These are phyloP conservation scores for Corydoras sp. DNA, from an alignment of 2,113 vertebrate genomes.

Conservation along the genomic window DNA sequence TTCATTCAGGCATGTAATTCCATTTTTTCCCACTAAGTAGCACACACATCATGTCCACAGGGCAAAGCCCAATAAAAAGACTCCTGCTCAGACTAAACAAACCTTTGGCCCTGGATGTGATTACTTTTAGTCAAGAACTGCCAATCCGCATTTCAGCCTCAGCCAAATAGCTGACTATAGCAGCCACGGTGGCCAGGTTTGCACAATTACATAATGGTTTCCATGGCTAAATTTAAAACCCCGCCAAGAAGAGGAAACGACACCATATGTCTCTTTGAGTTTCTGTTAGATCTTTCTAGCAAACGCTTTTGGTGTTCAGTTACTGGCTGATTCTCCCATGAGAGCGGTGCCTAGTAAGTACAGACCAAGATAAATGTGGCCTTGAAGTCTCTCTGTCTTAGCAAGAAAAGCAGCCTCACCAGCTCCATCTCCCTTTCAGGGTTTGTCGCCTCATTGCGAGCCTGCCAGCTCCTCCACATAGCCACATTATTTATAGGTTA, in stretches of 20 bases:
- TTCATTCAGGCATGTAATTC: conserved; percentile 32
- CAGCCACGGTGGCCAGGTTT: background rate
- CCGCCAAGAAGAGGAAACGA: conserved; percentile 14
- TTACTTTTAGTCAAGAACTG: conserved; percentile 30
- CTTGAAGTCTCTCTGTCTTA: conserved; percentile 19
- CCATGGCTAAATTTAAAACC: conserved; percentile 22
- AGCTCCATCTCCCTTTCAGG: background rate
- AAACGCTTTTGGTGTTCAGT: conserved; percentile 18
- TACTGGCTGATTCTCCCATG: conserved; percentile 6
- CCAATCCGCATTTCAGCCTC: conserved; percentile 18
- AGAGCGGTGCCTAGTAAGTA: conserved; percentile 15
- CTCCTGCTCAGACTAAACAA: conserved; percentile 23
- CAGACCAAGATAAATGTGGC: conserved; percentile 42
- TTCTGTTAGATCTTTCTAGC: background rate
- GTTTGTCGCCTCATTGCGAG: conserved; percentile 3
- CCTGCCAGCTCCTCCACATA: conserved; percentile 20
- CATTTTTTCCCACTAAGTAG: conserved; percentile 9
- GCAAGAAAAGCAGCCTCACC: background rate
- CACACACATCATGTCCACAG: conserved; percentile 28
- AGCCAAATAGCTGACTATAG: conserved; percentile 18
- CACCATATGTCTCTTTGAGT: conserved; percentile 19
- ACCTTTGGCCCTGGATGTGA: conserved; percentile 31
- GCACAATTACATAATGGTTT: conserved; percentile 20
- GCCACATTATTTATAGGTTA: conserved; percentile 44
- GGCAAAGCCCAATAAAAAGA: conserved; percentile 30